Evolutionary conservation across 2,888 invertebrate genomes (phyloP).

Genomic region (Epinotia bilunana): DNA sequence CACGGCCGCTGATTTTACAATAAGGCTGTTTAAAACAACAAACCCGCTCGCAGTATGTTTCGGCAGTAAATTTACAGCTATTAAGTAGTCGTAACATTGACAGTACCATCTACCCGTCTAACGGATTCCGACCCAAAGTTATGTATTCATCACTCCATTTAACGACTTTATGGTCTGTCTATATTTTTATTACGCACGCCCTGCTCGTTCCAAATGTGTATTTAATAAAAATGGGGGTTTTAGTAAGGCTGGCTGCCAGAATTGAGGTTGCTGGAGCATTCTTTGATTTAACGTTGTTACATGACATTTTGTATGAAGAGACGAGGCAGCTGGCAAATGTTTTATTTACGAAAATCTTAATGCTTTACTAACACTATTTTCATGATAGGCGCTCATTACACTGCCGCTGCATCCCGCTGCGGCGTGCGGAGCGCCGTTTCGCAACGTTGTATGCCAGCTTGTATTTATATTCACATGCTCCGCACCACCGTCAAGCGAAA

Average conservation of each 20-base stretch:
- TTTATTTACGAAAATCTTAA: too few relatives aligned
- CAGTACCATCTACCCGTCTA: neutral
- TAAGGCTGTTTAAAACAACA: neutral
- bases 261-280: conserved; percentile 9
- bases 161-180: conserved; percentile 43
- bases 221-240: conserved; percentile 34
- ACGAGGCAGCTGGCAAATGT: too few relatives aligned
- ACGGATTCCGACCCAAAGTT: conserved; percentile 24
- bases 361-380: too few relatives aligned
- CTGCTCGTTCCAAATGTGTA: conserved; percentile 26
- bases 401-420: too few relatives aligned
- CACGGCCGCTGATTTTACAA: too few relatives aligned
- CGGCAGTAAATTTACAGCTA: neutral
- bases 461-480: too few relatives aligned
- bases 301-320: neutral
- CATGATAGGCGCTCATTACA: too few relatives aligned
- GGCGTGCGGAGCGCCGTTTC: too few relatives aligned
- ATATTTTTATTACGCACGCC: conserved; percentile 40
- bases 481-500: too few relatives aligned
- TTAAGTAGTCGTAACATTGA: conserved; percentile 18
- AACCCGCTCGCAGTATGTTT: neutral
- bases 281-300: conserved; percentile 20
- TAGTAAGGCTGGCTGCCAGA: conserved; percentile 17
- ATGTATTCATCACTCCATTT: conserved; percentile 43
- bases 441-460: too few relatives aligned